Conservation (phyloP, 2,888 invertebrate species). For the Agonopterix alstromeriana region DNA sequence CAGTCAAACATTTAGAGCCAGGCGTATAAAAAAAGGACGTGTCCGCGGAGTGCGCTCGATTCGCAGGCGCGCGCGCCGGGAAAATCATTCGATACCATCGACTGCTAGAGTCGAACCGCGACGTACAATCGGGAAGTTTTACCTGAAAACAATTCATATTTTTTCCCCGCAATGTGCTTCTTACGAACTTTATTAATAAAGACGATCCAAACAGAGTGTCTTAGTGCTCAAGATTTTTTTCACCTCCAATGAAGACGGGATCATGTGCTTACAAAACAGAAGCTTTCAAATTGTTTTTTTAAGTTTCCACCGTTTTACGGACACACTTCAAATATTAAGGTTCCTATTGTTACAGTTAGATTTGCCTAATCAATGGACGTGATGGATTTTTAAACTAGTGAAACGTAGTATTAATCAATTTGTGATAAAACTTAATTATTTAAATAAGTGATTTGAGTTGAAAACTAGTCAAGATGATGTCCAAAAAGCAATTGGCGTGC, state of each 20-base stretch:
- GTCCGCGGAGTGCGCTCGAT: constrained; percentile 31
- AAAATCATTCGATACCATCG: constrained; percentile 59
- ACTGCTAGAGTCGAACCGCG: constrained; percentile 55
- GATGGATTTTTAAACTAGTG: constrained; percentile 49
- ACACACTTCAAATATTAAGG: constrained; percentile 30
- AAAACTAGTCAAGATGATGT: constrained; percentile 80
- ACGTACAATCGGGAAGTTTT: constrained; percentile 44
- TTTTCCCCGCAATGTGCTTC: constrained; percentile 4
- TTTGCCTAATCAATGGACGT: constrained; percentile 31
- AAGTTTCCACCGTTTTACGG: constrained; percentile 28
- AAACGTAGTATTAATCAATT: constrained; percentile 21
- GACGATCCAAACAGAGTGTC: constrained; percentile 3
- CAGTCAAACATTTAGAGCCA: constrained; percentile 66
- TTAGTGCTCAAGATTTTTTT: constrained; percentile 7
- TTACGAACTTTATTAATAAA: neutral
- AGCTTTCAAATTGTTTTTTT: constrained; percentile 21
- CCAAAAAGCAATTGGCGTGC: constrained; percentile 87
- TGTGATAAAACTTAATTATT: constrained; percentile 23
- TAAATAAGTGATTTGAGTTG: constrained; percentile 12
- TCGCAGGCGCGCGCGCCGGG: constrained; percentile 56
- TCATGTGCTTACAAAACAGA: constrained; percentile 38
- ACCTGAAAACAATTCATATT: neutral
- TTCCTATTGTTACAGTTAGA: constrained; percentile 29
- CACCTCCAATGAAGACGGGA: constrained; percentile 30
- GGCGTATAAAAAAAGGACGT: constrained; percentile 68